Evolutionary conservation across 2,113 vertebrate genomes (phyloP).

Genomic region (Gymnorhina tibicen): DNA sequence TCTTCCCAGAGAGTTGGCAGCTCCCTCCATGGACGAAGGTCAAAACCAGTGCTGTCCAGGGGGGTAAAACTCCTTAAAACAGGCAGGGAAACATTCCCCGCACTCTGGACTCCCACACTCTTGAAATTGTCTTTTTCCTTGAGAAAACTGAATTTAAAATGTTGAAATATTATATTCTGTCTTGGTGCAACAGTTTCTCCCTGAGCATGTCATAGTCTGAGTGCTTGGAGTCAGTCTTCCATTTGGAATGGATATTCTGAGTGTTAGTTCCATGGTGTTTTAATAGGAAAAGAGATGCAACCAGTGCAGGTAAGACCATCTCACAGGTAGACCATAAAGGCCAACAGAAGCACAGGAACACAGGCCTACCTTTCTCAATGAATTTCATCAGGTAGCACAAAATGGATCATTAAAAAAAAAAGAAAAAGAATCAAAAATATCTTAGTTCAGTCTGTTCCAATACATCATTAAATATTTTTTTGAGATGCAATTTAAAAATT

Average conservation of each 20-base stretch:
- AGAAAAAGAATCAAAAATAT: neutral
- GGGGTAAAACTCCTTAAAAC: no score
- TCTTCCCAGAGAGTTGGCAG: no score
- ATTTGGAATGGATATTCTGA: neutral
- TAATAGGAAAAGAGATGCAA: neutral
- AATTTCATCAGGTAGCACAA: neutral
- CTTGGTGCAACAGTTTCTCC: neutral
- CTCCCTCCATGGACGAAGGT: no score
- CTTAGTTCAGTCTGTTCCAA: neutral
- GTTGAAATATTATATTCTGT: neutral
- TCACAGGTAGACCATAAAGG: neutral
- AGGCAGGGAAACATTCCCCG: no score
- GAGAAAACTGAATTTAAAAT: neutral
- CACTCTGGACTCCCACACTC: no score
- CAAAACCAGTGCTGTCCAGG: no score
- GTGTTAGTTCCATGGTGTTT: neutral
- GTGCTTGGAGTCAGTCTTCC: neutral
- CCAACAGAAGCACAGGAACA: neutral
- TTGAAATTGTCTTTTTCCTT: neutral
- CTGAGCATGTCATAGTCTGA: neutral
- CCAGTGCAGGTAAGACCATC: neutral
- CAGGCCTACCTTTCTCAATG: rapidly evolving
- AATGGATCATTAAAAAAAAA: neutral
- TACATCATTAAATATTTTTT: neutral
- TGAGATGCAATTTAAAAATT: neutral